phyloP scores from a whole-genome alignment of 2,797 vertebrate species.

The Chaunax sp. region DNA sequence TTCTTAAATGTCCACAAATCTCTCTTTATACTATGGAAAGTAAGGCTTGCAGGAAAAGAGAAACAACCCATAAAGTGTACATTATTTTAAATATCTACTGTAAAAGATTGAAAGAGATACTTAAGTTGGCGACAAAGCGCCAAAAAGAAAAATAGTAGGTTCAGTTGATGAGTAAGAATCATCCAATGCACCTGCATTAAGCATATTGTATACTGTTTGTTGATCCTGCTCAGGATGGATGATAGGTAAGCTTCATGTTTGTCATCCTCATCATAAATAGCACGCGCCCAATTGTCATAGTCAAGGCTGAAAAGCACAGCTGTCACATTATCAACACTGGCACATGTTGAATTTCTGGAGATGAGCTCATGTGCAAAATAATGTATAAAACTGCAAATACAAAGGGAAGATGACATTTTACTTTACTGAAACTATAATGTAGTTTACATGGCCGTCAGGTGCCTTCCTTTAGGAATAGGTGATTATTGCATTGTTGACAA shows the following conservation, averaged over 20 bases:
- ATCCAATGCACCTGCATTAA: constrained; percentile 9
- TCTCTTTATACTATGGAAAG: constrained; percentile 52
- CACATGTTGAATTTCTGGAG: not conserved
- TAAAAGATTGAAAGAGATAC: constrained; percentile 34
- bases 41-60: constrained; percentile 46
- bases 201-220: constrained; percentile 15
- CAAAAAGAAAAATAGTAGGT: not conserved
- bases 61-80: constrained; percentile 4
- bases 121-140: constrained; percentile 52
- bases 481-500: constrained; percentile 27
- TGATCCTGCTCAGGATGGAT: constrained; percentile 29
- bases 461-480: constrained; percentile 30
- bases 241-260: constrained; percentile 16
- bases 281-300: not conserved
- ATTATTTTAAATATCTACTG: too few species aligned
- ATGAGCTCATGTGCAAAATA: constrained; percentile 7
- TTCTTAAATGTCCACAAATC: constrained; percentile 3
- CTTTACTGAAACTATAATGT: not conserved
- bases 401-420: not conserved
- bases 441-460: too few species aligned
- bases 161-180: not conserved
- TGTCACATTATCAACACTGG: not conserved
- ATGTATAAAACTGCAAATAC: not conserved
- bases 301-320: not conserved
- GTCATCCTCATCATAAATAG: constrained; percentile 7